Evolutionary conservation across 2,888 invertebrate species (phyloP), one percentile per base, ranked within the genome.

Genomic region (Agrilus cyanescens): DNA sequence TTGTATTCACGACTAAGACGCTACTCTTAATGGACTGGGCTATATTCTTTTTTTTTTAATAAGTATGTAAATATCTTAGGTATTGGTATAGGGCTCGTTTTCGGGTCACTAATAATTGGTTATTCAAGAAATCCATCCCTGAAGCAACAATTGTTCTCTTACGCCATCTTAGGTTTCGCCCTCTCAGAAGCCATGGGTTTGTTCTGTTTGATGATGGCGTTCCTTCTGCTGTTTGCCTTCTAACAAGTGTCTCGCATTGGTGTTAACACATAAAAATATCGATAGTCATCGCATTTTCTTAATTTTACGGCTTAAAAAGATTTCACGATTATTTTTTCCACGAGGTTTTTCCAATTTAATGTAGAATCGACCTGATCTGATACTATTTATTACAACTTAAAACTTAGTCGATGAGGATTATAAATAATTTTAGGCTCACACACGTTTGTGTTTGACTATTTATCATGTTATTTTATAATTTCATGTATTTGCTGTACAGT

Each of bases 181-280:
- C 75, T 97, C 53, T 88, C 94, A 53, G 97, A 98, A 79, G 96
- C 96, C 59, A 94, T 97, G 93, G 96, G 95, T 65, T 81, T 98
- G 50, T 97, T 97, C 77, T 95, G 95, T 77, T 76, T 97, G 62
- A 95, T 96, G 93, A 93, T 97, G 78, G 91, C 94, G 52, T 96
- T 97, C 79, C 74, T 97, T 63, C 80, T 97, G 73, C 76, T 97
- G 61, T 97, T 93, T 73, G 94, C 91, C 63, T 83, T 94, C 73
- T 95, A 86, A 75, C 51, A 52, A 44, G 50, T 48, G 48, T 44
- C 41, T 42, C 45, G 15, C 37, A 37, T 32, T 37, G 13, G 20
- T 20, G 41, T 14, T 13, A 20, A 20, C 20, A 6, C 20, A 5
- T 7, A 20, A 7, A 20, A 20, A 20, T 4, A 20, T 2, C 20